A percentile compares a stretch with the other conserved stretches of the same genome.
Evolutionary conservation across 2,888 invertebrate species (phyloP).

Genomic region (Elysia crispata): DNA sequence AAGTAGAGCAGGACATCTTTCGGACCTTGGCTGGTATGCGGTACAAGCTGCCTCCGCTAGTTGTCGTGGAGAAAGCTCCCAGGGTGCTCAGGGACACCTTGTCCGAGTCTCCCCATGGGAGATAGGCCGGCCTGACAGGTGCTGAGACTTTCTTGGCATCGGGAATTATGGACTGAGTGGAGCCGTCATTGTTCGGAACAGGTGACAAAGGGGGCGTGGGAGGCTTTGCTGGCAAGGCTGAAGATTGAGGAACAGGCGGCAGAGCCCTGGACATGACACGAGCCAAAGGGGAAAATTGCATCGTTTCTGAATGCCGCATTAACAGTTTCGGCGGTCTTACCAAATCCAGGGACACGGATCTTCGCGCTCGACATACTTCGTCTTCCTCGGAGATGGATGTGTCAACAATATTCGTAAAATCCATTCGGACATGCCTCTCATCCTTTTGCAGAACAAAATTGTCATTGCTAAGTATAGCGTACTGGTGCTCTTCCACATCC

Average conservation of each 20-base stretch:
- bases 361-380: background rate
- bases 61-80: constrained; percentile 37
- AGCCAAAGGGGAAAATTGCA: background rate
- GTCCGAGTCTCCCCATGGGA: background rate
- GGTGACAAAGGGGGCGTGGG: background rate
- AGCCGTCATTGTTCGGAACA: background rate
- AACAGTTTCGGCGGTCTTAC: background rate
- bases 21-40: constrained; percentile 48
- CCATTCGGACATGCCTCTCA: background rate
- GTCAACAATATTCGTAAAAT: background rate
- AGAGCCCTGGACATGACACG: background rate
- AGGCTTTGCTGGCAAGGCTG: background rate
- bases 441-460: constrained; percentile 34
- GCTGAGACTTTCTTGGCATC: too few relatives aligned
- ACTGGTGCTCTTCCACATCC: background rate
- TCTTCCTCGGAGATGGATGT: background rate
- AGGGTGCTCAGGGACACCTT: constrained; percentile 26
- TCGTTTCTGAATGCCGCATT: constrained; percentile 26
- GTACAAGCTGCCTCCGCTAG: constrained; percentile 41
- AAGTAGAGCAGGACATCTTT: constrained; percentile 40
- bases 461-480: constrained; percentile 10
- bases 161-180: background rate
- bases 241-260: background rate
- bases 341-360: constrained; percentile 36
- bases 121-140: background rate